Base-by-base conservation (phyloP, 2,113 vertebrate species). In the rabbit (Oryctolagus cuniculus) region DNA sequence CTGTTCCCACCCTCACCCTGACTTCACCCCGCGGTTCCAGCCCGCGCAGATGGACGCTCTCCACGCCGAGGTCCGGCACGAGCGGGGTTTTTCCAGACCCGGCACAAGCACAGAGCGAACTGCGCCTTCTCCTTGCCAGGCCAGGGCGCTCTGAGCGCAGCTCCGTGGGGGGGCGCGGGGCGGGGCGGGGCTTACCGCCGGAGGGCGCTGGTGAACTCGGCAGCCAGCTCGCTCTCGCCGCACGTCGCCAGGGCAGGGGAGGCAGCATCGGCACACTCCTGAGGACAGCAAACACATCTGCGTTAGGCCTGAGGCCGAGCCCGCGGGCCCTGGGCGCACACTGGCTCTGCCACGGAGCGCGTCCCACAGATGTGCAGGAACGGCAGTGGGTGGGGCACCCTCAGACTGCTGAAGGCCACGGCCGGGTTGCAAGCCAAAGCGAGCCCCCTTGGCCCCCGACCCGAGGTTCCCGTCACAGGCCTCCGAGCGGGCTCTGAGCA, bases 131-230 rank as follows among this genome's bases (percentile, higher is more conserved):
- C 81, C 19, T 61, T 53, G 63, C 1, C 31, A 19, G 10, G 89
- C 25, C 8, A 0, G 0, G 94, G 88, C 82, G 44, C 16, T 34
- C 1, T 31, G 38, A 92, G 73, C 7, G 2, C 94, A 95, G 91
- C 6, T 2, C 5, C 38, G 3, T 38, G 38, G 44, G 44, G 44
- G 44, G 4, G 12, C 12, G 55, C 55, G 17, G 55, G 55, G 55
- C 55, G 55, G 74, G 24, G 58, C 86, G 66, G 31, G n/a, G 49
- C 98, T 98, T 96, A 99, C 99, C 99, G 96, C 34, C 98, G 97
- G 89, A 99, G 98, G 61, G 98, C 98, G 0, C 95, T 98, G 55
- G 99, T 97, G 25, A 99, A 98, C 87, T 99, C 99, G 1, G 98
- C 97, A 15, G 99, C 98, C 94, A 99, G 97, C 75, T 99, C 99